Base-by-base conservation (phyloP, 1,140 invertebrate species). In the Ips typographus region DNA sequence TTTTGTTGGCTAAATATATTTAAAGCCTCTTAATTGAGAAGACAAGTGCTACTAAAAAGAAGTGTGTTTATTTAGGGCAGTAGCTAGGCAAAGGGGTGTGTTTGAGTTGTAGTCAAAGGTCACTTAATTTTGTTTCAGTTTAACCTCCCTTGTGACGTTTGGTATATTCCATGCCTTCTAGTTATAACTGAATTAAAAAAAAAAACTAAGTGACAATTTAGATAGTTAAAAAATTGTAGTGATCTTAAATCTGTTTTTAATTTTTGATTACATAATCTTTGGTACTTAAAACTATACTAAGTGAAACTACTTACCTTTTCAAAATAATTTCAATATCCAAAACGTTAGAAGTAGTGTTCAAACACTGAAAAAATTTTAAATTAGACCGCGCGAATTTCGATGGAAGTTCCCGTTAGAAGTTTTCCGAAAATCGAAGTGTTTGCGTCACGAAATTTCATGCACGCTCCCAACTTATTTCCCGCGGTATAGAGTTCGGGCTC, bases 401-500 rank as follows among this genome's bases (percentile, higher is more conserved):
- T 38, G 41, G 37, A 61, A 71, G 55, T 71, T 59, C 47, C 42
- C 51, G 61, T 49, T 40, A 40, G 40, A 66, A 66, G 37, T 58
- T 66, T 66, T 57, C 41, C 53, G 64, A 58, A 58, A 66, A 66
- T 66, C 64, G 64, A 58, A 66, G 49, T 57, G 53, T 57, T 64
- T 66, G 64, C 64, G 64, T 58, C 64, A 58, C 64, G 7, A 66
- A 66, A 66, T 38, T 64, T 66, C 71, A 69, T 72, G 55, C 71
- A 72, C 56, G 60, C 67, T 57, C 65, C 60, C 56, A 65, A 53
- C 62, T 69, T 65, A 61, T 70, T 69, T 72, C 67, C 64, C 71
- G 65, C 71, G 57, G 60, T 72, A 59, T 66, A 72, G 61, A 58
- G 67, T 63, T 69, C 59, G 63, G 47, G 65, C 65, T 71, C 69